Evolutionary conservation across 2,888 invertebrate species (phyloP).

Genomic region (Pelosia muscerda): DNA sequence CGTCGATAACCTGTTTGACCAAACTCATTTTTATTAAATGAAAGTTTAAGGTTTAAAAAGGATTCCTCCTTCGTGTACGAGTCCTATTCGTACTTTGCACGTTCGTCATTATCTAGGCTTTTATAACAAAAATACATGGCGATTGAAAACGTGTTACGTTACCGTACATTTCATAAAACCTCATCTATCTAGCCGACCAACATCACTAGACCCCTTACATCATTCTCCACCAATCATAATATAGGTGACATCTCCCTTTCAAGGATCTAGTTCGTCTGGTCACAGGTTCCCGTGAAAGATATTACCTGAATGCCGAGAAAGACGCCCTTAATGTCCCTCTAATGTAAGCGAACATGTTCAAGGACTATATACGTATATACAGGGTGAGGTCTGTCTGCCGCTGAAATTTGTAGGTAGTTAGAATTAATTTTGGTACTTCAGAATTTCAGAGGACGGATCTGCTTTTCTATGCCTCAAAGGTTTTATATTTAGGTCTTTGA

Average conservation of each 20-base stretch:
- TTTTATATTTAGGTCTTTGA: not conserved
- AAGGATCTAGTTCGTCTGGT: constrained; percentile 48
- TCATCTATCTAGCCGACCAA: constrained; percentile 43
- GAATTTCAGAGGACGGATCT: constrained; percentile 7
- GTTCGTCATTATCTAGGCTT: no score
- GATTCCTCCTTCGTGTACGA: no score
- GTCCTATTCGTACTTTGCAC: no score
- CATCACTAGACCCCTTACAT: constrained; percentile 34
- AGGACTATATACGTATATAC: constrained; percentile 37
- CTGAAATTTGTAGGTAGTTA: constrained; percentile 21
- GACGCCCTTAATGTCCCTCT: constrained; percentile 64
- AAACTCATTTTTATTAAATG: no score
- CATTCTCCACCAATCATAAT: constrained; percentile 12
- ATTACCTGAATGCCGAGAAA: constrained; percentile 63
- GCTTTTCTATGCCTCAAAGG: not conserved
- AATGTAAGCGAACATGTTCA: constrained; percentile 60
- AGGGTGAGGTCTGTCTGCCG: constrained; percentile 30
- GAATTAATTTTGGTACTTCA: constrained; percentile 18
- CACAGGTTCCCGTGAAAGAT: constrained; percentile 52
- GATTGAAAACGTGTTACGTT: constrained; percentile 23
- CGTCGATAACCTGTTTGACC: no score
- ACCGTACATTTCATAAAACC: constrained; percentile 37
- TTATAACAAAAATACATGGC: no score
- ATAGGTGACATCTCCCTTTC: constrained; percentile 6
- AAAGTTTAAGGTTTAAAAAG: no score